These are phyloP conservation scores for Amphiduros pacificus DNA, from an alignment of 2,888 invertebrate genomes.

Conservation along the genomic window DNA sequence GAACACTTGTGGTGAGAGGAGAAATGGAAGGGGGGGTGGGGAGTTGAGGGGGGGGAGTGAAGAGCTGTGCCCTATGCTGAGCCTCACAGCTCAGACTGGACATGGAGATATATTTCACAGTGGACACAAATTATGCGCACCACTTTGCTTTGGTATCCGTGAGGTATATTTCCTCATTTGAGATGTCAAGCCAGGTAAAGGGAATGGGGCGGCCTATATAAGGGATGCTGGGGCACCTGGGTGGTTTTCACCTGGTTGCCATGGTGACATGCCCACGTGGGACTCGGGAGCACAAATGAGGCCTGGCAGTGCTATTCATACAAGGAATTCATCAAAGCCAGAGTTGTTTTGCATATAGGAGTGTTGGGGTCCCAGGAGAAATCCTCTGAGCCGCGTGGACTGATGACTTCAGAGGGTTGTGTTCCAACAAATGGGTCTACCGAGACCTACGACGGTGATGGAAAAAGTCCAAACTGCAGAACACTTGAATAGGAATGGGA, in stretches of 20 bases:
- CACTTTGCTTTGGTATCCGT: too few relatives aligned
- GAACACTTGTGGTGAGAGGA: too few relatives aligned
- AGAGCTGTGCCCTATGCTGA: too few relatives aligned
- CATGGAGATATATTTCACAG: too few relatives aligned
- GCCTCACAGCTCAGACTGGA: too few relatives aligned
- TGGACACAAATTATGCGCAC: too few relatives aligned
- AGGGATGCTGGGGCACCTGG: too few relatives aligned
- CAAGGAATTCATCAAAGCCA: neutral
- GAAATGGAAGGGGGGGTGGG: too few relatives aligned
- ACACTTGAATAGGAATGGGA: neutral
- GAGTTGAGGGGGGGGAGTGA: too few relatives aligned
- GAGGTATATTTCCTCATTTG: constrained; percentile 2
- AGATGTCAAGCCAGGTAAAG: too few relatives aligned
- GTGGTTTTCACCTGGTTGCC: too few relatives aligned
- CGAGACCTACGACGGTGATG: neutral
- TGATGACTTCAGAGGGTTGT: constrained; percentile 1
- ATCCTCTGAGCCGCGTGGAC: neutral
- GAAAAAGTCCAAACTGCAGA: neutral
- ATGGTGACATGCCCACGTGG: neutral
- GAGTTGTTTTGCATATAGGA: neutral
- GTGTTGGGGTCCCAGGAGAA: neutral
- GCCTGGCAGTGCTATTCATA: neutral
- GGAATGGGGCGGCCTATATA: too few relatives aligned
- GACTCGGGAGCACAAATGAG: neutral
- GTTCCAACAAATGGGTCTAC: neutral